These are phyloP conservation scores for Lepus timidus DNA, from an alignment of 2,113 vertebrate species.

Conservation along the genomic window DNA sequence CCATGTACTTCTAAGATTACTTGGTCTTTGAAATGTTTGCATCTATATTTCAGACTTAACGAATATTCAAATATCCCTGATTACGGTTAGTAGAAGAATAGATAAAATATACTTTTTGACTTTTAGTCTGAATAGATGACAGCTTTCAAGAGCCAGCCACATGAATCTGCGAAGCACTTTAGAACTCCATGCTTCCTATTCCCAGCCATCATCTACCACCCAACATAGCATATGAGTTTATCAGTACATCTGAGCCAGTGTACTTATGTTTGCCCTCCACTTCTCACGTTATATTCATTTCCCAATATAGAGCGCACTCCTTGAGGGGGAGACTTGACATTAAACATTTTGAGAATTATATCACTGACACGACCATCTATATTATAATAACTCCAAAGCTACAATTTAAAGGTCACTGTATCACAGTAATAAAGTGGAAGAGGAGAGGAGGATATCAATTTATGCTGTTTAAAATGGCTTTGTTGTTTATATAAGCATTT, in stretches of 20 bases:
- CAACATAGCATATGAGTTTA: neutral
- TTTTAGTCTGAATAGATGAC: neutral
- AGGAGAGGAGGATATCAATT: neutral
- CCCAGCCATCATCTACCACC: neutral
- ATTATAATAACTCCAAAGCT: conserved; percentile 34
- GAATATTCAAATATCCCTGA: neutral
- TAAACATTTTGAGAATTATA: conserved; percentile 51
- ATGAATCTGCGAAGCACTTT: accelerated
- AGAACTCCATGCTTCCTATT: neutral
- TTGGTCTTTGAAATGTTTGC: neutral
- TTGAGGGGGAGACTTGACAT: neutral
- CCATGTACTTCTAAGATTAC: neutral
- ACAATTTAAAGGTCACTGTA: conserved; percentile 34
- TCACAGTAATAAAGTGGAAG: neutral
- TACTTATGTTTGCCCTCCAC: neutral
- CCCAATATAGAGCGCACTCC: neutral
- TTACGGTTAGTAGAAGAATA: neutral
- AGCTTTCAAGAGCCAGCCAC: neutral
- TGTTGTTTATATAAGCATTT: neutral
- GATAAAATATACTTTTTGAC: neutral
- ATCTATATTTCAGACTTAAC: neutral
- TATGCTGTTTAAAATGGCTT: neutral
- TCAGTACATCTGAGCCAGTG: neutral
- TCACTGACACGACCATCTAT: neutral
- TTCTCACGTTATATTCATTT: conserved; percentile 7